phyloP scores from a whole-genome alignment of 2,888 invertebrate genomes.

The Pegoplata infirma region DNA sequence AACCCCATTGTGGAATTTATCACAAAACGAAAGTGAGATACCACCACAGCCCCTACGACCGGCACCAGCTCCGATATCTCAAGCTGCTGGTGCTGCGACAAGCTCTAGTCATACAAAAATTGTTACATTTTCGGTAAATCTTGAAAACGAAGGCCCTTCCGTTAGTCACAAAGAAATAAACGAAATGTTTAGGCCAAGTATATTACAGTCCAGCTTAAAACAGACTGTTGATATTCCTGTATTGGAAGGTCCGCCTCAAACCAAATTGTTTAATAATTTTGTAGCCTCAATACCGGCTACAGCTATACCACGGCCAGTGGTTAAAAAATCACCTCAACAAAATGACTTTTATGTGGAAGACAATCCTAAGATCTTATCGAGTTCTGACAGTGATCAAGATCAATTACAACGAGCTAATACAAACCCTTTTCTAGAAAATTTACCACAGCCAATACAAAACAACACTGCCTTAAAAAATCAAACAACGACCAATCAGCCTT shows the following conservation, averaged over 20 bases:
- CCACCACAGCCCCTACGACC: conserved; percentile 84
- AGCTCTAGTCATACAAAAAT: conserved; percentile 69
- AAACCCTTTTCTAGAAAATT: conserved; percentile 74
- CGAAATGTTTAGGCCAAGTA: conserved; percentile 44
- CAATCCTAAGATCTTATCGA: conserved; percentile 37
- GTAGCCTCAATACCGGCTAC: conserved; percentile 66
- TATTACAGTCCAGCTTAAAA: conserved; percentile 32
- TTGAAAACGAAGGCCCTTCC: conserved; percentile 54
- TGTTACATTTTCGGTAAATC: conserved; percentile 71
- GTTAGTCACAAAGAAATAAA: conserved; percentile 31
- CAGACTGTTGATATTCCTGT: conserved; percentile 38
- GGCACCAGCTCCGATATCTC: conserved; percentile 80
- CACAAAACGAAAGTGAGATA: conserved; percentile 78
- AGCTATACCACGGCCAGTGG: conserved; percentile 75
- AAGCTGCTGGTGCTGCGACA: conserved; percentile 62
- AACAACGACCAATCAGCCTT: conserved; percentile 55
- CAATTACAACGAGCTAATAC: conserved; percentile 64
- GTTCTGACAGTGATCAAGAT: conserved; percentile 48
- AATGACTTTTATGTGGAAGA: conserved; percentile 66
- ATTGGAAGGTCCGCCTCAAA: conserved; percentile 70
- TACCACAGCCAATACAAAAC: conserved; percentile 63
- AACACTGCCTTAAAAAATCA: conserved; percentile 66
- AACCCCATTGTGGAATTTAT: conserved; percentile 77
- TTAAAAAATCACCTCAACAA: conserved; percentile 73
- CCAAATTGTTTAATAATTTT: conserved; percentile 67